These are phyloP conservation scores for Gorsachius goisagi DNA, from an alignment of 2,113 vertebrate genomes.

Conservation along the genomic window DNA sequence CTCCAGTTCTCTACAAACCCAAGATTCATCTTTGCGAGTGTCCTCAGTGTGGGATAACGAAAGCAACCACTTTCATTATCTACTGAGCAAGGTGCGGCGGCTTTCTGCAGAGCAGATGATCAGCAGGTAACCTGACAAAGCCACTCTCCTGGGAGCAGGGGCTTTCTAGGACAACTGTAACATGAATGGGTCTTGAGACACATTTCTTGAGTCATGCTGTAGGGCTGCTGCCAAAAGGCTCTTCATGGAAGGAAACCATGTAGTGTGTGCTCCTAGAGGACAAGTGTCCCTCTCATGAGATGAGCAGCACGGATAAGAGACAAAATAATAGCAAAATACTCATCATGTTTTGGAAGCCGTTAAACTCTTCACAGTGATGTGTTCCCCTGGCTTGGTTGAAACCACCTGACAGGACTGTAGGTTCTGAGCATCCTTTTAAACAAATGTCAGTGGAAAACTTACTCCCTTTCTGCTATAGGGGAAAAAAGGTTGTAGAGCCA, in stretches of 20 bases:
- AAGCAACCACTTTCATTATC: neutral
- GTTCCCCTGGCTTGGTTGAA: neutral
- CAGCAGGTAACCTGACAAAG: neutral
- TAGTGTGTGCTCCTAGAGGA: neutral
- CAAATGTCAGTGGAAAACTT: neutral
- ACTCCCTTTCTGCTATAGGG: neutral
- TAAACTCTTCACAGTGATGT: neutral
- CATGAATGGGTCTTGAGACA: neutral
- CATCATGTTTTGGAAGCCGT: neutral
- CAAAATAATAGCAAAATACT: neutral
- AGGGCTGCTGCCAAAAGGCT: neutral
- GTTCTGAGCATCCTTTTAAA: neutral
- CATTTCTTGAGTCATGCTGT: neutral
- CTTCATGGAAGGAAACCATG: neutral
- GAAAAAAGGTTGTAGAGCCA: neutral
- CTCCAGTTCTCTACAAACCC: neutral
- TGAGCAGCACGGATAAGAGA: neutral
- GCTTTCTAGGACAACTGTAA: rapidly evolving
- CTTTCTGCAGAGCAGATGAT: neutral
- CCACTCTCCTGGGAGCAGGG: neutral
- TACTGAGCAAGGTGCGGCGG: neutral
- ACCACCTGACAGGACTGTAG: neutral
- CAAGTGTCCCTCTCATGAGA: neutral
- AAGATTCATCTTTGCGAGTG: neutral
- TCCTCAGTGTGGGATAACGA: neutral